These are phyloP conservation scores for Latrodectus geometricus DNA, from an alignment of 1,140 invertebrate species.

Conservation along the genomic window DNA sequence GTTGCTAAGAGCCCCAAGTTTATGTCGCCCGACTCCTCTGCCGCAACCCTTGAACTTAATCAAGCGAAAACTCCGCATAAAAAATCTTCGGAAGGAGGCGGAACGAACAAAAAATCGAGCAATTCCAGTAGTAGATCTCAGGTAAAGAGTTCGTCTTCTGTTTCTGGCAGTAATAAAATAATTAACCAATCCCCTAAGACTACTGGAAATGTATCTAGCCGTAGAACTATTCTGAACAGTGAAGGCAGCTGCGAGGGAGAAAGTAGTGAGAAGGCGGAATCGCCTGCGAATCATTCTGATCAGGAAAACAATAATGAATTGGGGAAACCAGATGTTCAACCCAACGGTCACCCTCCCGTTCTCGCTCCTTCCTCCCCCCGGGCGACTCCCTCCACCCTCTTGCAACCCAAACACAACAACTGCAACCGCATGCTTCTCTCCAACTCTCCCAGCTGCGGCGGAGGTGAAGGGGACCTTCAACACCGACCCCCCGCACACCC, in stretches of 20 bases:
- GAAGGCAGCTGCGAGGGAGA: conserved; percentile 10
- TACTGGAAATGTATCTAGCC: background rate
- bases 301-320: conserved; percentile 52
- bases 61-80: background rate
- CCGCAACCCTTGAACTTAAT: background rate
- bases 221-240: background rate
- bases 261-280: conserved; percentile 21
- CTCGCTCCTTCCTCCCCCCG: background rate
- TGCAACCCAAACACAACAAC: conserved; percentile 49
- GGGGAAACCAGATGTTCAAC: conserved; percentile 23
- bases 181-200: background rate
- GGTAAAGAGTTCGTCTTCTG: background rate
- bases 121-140: background rate
- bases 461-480: background rate
- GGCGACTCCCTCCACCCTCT: background rate
- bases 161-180: background rate
- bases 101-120: background rate
- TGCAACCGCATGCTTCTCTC: background rate
- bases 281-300: conserved; percentile 52
- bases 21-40: background rate
- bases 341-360: conserved; percentile 15
- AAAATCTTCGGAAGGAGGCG: background rate
- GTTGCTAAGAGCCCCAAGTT: conserved; percentile 12
- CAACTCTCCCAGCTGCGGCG: background rate
- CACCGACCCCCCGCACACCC: conserved; percentile 61